These are phyloP conservation scores for Phengaris alcon DNA, from an alignment of 2,888 invertebrate genomes.

Conservation along the genomic window DNA sequence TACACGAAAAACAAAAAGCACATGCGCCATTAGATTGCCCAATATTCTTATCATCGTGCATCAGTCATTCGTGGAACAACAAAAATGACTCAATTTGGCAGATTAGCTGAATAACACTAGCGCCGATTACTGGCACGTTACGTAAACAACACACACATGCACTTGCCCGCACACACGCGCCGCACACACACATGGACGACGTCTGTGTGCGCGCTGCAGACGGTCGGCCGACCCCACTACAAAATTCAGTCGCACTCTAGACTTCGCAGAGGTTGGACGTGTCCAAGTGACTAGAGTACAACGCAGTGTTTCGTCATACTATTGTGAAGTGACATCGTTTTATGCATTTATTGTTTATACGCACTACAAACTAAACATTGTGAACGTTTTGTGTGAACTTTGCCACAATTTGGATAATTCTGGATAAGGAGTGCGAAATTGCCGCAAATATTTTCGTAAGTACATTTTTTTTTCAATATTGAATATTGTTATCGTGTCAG, in stretches of 20 bases:
- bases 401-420: conserved; percentile 75
- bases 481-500: neutral
- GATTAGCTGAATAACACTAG: conserved; percentile 73
- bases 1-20: conserved; percentile 36
- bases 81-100: conserved; percentile 71
- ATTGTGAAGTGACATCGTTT: conserved; percentile 71
- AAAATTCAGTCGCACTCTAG: conserved; percentile 71
- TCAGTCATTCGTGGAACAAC: conserved; percentile 50
- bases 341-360: conserved; percentile 52
- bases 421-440: conserved; percentile 64
- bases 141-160: conserved; percentile 69
- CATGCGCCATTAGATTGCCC: conserved; percentile 51
- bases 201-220: conserved; percentile 61
- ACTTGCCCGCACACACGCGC: conserved; percentile 49
- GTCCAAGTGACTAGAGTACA: conserved; percentile 55
- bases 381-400: conserved; percentile 60
- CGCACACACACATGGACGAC: conserved; percentile 38
- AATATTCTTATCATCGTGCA: conserved; percentile 30
- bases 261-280: conserved; percentile 59
- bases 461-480: conserved; percentile 47
- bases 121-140: conserved; percentile 61
- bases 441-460: conserved; percentile 79
- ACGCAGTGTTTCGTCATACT: conserved; percentile 74
- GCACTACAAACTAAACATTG: conserved; percentile 59
- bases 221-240: conserved; percentile 74